Evolutionary conservation across 2,113 vertebrate genomes (phyloP), one percentile per base, ranked within the genome.

Genomic region (Sinocyclocheilus anophthalmus): DNA sequence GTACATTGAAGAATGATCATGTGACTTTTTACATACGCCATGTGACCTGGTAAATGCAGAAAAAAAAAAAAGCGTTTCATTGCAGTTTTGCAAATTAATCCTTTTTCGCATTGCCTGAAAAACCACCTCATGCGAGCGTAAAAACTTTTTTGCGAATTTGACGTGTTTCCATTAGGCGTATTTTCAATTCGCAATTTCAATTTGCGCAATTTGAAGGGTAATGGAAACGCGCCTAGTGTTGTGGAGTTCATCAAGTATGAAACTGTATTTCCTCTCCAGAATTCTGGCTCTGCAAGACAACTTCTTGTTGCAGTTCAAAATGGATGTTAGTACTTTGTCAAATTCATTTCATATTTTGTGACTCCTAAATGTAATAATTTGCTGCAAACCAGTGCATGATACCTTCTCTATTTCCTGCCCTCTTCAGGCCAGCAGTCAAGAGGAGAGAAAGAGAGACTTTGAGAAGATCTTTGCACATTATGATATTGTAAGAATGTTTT

Each of bases 401-500:
- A 16, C 3, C 65, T 61, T 14, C 30, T 39, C 24, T 55, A 30
- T 65, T 30, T 82, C 42, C 39, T 26, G 45, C 48, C 24, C 20
- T 26, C 45, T 26, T 53, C 9, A 72, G 98, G 97, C 97, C 57
- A 93, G 90, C 84, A 97, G 95, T 89, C 92, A 94, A 0, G 94
- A 94, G 3, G 97, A 99, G 90, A 95, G 97, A 84, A 97, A 94
- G 79, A 95, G 94, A 88, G 98, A 99, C 92, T 99, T 99, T 92
- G 96, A 98, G 90, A 98, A 98, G 90, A 99, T 99, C 86, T 99
- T 99, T 90, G 86, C 94, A 37, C 96, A 99, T 90, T 99, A 99
- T 0, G 98, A 99, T 0, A 96, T 98, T 84, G 98, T 99, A 94
- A 97, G 97, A 96, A 85, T 1, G 12, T 4, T 16, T 48, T 55